Percentiles rank a stretch among this genome's conserved stretches.
Conservation (phyloP, 1,140 invertebrate species). For the Drosophila kepulauana region DNA sequence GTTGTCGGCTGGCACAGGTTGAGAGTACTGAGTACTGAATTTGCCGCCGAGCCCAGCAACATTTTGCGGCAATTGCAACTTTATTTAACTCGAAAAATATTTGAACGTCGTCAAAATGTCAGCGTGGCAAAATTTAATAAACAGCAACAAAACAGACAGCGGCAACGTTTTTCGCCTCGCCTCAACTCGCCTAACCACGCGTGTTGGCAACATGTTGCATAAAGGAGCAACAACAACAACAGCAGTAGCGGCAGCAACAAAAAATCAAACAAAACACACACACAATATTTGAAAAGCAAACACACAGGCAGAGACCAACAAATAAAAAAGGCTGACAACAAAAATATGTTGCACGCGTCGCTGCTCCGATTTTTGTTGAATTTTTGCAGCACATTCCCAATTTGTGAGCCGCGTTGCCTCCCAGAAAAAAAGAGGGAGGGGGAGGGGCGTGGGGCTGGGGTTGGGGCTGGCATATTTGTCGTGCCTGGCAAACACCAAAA, state of each 20-base stretch:
- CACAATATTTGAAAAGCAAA: constrained; percentile 25
- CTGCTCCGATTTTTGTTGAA: constrained; percentile 56
- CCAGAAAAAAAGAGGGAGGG: constrained; percentile 10
- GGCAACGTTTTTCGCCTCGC: constrained; percentile 30
- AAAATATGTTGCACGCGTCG: constrained; percentile 65
- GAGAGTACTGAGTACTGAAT: constrained; percentile 28
- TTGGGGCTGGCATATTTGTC: constrained; percentile 63
- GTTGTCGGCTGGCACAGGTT: constrained; percentile 22
- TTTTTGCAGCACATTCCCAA: constrained; percentile 67
- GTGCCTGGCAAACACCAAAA: constrained; percentile 63
- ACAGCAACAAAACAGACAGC: constrained; percentile 57
- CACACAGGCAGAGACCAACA: background rate
- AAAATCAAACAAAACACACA: constrained; percentile 13
- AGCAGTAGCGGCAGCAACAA: constrained; percentile 23
- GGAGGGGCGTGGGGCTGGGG: background rate
- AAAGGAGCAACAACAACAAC: constrained; percentile 39
- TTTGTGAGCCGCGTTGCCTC: constrained; percentile 47
- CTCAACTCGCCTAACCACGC: constrained; percentile 30
- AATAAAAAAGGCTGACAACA: constrained; percentile 19
- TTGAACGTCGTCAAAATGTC: constrained; percentile 69
- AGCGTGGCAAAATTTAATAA: constrained; percentile 69
- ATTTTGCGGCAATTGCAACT: constrained; percentile 80
- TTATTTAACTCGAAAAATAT: constrained; percentile 70
- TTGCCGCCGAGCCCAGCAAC: constrained; percentile 60
- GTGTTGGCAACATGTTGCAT: constrained; percentile 64